These are phyloP conservation scores for Porites evermanni DNA, from an alignment of 92 coral and sea anemone species.

Conservation along the genomic window DNA sequence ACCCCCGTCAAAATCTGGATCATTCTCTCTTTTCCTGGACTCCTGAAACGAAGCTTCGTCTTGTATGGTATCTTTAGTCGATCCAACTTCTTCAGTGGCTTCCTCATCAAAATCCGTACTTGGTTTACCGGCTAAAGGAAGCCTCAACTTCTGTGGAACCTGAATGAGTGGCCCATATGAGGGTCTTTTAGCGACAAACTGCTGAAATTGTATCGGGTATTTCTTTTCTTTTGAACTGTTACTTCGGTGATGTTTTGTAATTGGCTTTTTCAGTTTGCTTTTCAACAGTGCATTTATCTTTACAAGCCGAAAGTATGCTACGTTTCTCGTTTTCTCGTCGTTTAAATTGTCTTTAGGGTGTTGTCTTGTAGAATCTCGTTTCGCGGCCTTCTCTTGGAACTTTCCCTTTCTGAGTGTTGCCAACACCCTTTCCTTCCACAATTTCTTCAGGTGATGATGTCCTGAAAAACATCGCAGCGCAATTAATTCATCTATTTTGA, in stretches of 20 bases:
- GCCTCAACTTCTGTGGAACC: background rate
- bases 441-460: slow-evolving; percentile 1
- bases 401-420: background rate
- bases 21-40: background rate
- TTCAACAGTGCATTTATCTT: background rate
- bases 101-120: slow-evolving; percentile 14
- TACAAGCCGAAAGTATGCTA: background rate
- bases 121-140: background rate
- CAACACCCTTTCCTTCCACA: background rate
- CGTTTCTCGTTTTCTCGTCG: background rate
- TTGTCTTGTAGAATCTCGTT: background rate
- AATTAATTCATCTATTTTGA: background rate
- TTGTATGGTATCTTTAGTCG: background rate
- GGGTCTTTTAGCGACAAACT: background rate
- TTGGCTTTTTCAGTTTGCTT: background rate
- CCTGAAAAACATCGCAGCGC: background rate
- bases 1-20: background rate
- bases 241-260: background rate
- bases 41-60: background rate
- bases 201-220: background rate
- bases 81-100: slow-evolving; percentile 1
- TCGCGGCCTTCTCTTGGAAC: background rate
- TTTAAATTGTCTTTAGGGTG: background rate
- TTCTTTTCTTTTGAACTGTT: background rate
- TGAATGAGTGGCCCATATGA: background rate